Base-by-base conservation (phyloP, 1,140 invertebrate species). In the Drosophila repleta region DNA sequence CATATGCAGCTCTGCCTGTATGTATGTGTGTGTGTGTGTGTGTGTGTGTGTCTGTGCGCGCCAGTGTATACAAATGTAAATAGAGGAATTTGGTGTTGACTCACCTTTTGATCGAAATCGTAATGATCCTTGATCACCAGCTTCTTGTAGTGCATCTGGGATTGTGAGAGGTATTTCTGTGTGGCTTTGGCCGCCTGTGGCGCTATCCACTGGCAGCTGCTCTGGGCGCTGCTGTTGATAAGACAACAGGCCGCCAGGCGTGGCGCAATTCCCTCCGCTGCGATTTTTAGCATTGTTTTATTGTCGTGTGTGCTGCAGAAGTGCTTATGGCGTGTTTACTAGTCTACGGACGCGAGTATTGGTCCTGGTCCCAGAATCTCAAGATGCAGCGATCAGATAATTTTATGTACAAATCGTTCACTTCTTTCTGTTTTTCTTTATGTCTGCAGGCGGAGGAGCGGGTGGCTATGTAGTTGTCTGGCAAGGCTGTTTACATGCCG, bases 31-130 rank as follows among this genome's bases (percentile, higher is more conserved):
- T 41, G 13, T 51, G 20, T 57, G 32, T 20, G 35, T 46, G 4
- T 64, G 41, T 35, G 17, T 43, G 29, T 8, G 15, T 43, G 39
- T 17, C 2, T 43, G 6, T 43, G n/a, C 57, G 29, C 56, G 24
- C n/a, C 13, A 10, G 15, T 57, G 37, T 45, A 6, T 35, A 48
- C n/a, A n/a, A n/a, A 18, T 69, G 24, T 52, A 45, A 35, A 26
- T 64, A 41, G 26, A 64, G 7, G 48, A 37, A 66, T 4, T n/a
- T 37, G 17, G 7, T n/a, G 4, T 18, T 6, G 7, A 20, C 74
- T 78, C 46, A 92, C 91, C 79, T 92, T 92, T 43, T 90, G 84
- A 74, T 92, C 91, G 35, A 92, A 92, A 17, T 92, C 91, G 49
- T 92, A 91, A 52, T 92, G 91, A 76, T 92, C 91, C 60, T 91